Conservation (phyloP, 2,113 vertebrate genomes). For the Tetrax tetrax region DNA sequence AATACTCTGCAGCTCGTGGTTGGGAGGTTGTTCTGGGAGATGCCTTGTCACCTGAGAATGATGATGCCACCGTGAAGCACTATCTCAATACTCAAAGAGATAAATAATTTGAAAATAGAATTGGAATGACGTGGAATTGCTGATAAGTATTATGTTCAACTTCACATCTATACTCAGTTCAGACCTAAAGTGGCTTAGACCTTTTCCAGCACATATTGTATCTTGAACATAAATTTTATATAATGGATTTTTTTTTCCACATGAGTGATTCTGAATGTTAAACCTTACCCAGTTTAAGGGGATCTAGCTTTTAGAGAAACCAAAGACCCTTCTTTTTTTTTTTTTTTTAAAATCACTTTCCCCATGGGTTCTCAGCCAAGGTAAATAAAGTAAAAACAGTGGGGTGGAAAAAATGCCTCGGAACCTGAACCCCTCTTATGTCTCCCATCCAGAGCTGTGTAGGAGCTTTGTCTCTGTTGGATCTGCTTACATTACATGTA, state of each 20-base stretch:
- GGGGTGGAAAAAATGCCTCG: not conserved
- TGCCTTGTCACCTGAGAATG: fast-evolving
- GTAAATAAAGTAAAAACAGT: not conserved
- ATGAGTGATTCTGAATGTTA: not conserved
- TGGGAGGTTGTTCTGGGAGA: not conserved
- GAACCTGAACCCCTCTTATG: not conserved
- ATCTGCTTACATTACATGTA: not conserved
- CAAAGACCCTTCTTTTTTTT: not conserved
- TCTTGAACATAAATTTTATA: not conserved
- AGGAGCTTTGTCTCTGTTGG: not conserved
- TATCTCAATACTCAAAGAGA: not conserved
- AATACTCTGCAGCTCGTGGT: not conserved
- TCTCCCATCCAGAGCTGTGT: not conserved
- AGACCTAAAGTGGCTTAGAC: not conserved
- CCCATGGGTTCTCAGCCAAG: not conserved
- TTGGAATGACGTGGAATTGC: not conserved
- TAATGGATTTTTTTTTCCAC: not conserved
- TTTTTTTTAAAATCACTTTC: not conserved
- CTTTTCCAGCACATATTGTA: not conserved
- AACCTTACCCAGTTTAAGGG: not conserved
- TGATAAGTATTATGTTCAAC: not conserved
- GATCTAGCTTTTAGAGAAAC: not conserved
- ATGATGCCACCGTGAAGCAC: not conserved
- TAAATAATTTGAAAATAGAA: not conserved
- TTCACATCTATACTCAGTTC: not conserved